Evolutionary conservation across 2,797 vertebrate species (phyloP).

Genomic region (Xenentodon cancila): DNA sequence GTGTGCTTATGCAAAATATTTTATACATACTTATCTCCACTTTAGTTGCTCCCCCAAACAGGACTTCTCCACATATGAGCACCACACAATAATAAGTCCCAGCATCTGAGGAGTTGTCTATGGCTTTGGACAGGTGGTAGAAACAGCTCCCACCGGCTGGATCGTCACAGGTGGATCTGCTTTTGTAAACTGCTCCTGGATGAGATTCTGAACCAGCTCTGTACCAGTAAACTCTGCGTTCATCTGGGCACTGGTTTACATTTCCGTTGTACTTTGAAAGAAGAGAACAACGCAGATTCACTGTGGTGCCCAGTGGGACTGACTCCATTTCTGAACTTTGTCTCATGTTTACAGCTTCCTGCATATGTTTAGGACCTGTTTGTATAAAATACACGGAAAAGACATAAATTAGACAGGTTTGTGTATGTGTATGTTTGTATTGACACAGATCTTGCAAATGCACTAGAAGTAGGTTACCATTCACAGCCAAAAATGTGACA

Average conservation of each 20-base stretch:
- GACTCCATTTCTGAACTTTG: conserved; percentile 23
- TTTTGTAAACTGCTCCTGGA: conserved; percentile 12
- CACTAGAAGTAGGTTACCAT: conserved; percentile 27
- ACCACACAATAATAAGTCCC: conserved; percentile 40
- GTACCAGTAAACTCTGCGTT: conserved; percentile 52
- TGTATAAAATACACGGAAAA: not conserved
- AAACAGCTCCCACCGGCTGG: conserved; percentile 27
- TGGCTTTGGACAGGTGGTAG: conserved; percentile 44
- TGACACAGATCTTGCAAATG: not conserved
- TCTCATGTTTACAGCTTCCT: not conserved
- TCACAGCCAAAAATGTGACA: conserved; percentile 31
- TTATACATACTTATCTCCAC: conserved; percentile 41
- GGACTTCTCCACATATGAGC: conserved; percentile 56
- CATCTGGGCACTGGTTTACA: not conserved
- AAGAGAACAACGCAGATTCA: conserved; percentile 57
- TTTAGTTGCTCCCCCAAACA: conserved; percentile 58
- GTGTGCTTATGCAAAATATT: too few species aligned
- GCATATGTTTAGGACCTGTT: too few species aligned
- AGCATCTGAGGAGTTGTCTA: conserved; percentile 40
- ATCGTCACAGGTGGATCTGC: not conserved
- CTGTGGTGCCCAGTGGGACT: not conserved
- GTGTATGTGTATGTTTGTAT: not conserved
- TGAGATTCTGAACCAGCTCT: conserved; percentile 32
- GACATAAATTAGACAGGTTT: not conserved
- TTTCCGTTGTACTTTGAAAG: not conserved